Evolutionary conservation across 2,113 vertebrate species (phyloP), one percentile per base, ranked within the genome.

Genomic region (Pleuronectes platessa): DNA sequence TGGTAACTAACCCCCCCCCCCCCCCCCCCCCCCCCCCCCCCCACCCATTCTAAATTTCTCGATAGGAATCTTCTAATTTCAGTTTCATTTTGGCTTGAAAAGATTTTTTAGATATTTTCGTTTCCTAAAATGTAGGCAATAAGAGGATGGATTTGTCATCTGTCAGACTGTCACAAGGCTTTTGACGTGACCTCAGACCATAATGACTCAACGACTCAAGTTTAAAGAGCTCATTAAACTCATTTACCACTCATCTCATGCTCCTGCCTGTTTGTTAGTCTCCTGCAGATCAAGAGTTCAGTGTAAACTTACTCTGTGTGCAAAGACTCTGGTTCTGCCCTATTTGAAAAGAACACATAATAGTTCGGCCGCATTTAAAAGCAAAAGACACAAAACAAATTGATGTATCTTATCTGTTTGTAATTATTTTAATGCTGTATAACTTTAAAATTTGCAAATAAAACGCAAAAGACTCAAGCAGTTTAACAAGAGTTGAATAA

Each of bases 131-230:
- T 49, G 27, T 26, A 18, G 11, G 17, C 20, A n/a, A n/a, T 8
- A 10, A 54, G 31, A 31, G 6, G 31, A 31, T 31, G 51, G 7
- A 6, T n/a, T 17, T n/a, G 51, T 10, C 21, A 5, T 21, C 13
- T 68, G n/a, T 53, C 35, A 74, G 18, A 27, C 21, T 17, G 71
- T 89, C 82, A 85, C 76, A 81, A 83, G 86, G 66, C 26, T 66
- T 61, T 76, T 31, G 7, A 53, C 14, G 1, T 10, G 4, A 68
- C 20, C 62, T 65, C 31, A 42, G 5, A 55, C 56, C 71, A 76
- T 81, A 91, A 90, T 78, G 84, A 79, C 53, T 68, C 18, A 72
- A 67, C 87, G 81, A 76, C 64, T 37, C 81, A 85, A 27, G 20
- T 76, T 83, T 70, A 68, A 42, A 55, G 69, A 53, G 20, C 68